Percentiles rank a stretch among this genome's conserved stretches.
Evolutionary conservation across 2,113 vertebrate genomes (phyloP).

Genomic region (Spheniscus mendiculus): DNA sequence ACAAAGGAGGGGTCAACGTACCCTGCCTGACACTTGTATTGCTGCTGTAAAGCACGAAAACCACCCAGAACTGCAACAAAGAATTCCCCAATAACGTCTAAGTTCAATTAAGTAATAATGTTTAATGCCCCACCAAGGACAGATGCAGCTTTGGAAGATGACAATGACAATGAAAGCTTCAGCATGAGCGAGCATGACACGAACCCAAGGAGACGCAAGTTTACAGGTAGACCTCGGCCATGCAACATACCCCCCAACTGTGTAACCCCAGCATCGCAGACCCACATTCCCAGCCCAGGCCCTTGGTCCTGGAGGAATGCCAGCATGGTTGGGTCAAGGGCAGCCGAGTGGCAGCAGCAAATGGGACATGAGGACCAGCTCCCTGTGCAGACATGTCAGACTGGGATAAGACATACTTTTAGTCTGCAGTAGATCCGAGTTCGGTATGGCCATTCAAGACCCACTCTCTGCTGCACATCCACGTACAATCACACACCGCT

Average conservation of each 20-base stretch:
- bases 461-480: background rate
- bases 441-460: background rate
- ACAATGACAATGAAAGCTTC: background rate
- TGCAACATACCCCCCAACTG: rapidly evolving
- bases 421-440: background rate
- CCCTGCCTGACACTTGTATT: background rate
- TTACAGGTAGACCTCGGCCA: background rate
- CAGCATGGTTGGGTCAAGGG: background rate
- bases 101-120: background rate
- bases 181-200: background rate
- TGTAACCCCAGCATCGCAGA: background rate
- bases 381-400: rapidly evolving
- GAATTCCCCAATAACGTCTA: background rate
- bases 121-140: background rate
- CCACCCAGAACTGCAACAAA: background rate
- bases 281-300: background rate
- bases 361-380: background rate
- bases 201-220: background rate
- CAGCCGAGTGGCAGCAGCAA: background rate
- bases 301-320: background rate
- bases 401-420: background rate
- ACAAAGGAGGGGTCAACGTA: background rate
- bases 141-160: background rate
- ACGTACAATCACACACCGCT: background rate
- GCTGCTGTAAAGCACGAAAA: background rate